Evolutionary conservation across 2,113 vertebrate genomes (phyloP).

Genomic region (Pseudonaja textilis): DNA sequence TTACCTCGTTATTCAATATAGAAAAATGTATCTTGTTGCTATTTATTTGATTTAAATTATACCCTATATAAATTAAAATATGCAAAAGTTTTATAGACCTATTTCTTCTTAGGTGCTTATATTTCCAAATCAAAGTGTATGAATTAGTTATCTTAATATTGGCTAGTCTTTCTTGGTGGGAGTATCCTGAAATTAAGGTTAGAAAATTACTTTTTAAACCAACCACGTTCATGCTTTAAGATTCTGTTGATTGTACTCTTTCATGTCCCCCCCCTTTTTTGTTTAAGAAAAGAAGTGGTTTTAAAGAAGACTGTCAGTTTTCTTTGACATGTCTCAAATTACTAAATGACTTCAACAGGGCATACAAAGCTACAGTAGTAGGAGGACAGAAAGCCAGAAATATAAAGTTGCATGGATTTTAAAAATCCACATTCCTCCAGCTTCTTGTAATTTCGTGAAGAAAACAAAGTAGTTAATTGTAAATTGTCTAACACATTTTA

Average conservation of each 20-base stretch:
- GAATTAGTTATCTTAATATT: not conserved
- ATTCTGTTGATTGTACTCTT: not conserved
- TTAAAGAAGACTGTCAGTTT: not conserved
- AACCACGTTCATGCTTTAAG: not conserved
- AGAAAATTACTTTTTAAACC: not conserved
- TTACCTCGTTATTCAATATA: not conserved
- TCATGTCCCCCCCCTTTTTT: not conserved
- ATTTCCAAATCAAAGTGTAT: not conserved
- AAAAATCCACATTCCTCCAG: slow-evolving; percentile 16
- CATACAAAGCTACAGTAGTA: slow-evolving; percentile 21
- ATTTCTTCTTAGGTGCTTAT: not conserved
- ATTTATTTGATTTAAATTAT: not conserved
- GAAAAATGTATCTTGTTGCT: not conserved
- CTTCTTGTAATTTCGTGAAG: slow-evolving; percentile 30
- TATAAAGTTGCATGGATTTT: slow-evolving; percentile 30
- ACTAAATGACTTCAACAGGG: slow-evolving; percentile 2
- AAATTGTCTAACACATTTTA: slow-evolving; percentile 57
- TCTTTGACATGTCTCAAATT: slow-evolving; percentile 13
- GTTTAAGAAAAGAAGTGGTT: not conserved
- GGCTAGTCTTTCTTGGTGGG: not conserved
- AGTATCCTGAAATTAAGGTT: not conserved
- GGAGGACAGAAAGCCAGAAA: slow-evolving; percentile 14
- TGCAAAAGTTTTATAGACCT: not conserved
- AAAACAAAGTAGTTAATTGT: slow-evolving; percentile 68
- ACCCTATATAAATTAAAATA: not conserved